Evolutionary conservation across 2,888 invertebrate genomes (phyloP).

Genomic region (Plagiodera versicolora): DNA sequence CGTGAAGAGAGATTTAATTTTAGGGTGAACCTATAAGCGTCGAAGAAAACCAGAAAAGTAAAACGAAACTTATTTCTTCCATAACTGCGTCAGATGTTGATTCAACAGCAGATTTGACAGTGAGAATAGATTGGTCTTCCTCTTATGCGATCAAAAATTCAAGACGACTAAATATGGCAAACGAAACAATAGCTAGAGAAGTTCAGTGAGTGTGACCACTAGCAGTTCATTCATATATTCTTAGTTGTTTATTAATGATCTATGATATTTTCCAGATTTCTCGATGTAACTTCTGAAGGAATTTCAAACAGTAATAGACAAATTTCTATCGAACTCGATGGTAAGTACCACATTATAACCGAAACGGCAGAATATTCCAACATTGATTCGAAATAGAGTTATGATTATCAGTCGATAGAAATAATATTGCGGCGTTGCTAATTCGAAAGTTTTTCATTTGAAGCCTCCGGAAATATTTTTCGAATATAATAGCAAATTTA

Average conservation of each 20-base stretch:
- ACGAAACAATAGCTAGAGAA: constrained; percentile 15
- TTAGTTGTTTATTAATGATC: no score
- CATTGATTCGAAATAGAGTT: no score
- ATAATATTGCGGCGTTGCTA: no score
- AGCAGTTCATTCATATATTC: no score
- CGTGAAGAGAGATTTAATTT: constrained; percentile 19
- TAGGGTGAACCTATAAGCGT: constrained; percentile 50
- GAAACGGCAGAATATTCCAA: no score
- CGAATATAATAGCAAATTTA: no score
- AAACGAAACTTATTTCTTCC: constrained; percentile 49
- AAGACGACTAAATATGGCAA: constrained; percentile 43
- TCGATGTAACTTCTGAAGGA: constrained; percentile 34
- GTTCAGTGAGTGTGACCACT: constrained; percentile 27
- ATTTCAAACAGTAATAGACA: not conserved
- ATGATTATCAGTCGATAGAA: no score
- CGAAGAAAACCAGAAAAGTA: constrained; percentile 59
- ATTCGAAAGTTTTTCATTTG: no score
- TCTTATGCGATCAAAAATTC: constrained; percentile 65
- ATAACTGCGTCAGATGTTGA: constrained; percentile 65
- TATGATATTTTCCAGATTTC: constrained; percentile 38
- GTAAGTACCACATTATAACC: not conserved
- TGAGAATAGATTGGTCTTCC: constrained; percentile 63
- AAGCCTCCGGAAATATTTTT: no score
- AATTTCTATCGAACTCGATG: not conserved
- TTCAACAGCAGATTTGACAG: constrained; percentile 59